These are phyloP conservation scores for Phyllotis vaccarum DNA, from an alignment of 2,797 vertebrate species.

Conservation along the genomic window DNA sequence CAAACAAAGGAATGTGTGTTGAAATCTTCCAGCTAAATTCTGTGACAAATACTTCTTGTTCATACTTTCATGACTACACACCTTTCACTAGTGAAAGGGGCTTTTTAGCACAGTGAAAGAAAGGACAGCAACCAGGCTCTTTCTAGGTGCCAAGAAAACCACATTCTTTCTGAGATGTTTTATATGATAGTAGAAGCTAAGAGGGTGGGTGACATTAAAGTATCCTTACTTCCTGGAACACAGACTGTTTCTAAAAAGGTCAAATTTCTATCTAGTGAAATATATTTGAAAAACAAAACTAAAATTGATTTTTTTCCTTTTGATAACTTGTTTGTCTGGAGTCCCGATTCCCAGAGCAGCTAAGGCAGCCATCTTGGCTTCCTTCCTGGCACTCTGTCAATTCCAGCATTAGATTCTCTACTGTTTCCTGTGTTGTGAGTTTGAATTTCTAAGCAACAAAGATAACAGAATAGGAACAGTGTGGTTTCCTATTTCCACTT, in stretches of 20 bases:
- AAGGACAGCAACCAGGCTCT: conserved; percentile 59
- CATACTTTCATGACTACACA: conserved; percentile 52
- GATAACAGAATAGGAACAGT: conserved; percentile 38
- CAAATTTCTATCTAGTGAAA: conserved; percentile 41
- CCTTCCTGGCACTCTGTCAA: neutral
- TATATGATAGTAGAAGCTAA: conserved; percentile 35
- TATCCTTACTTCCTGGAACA: conserved; percentile 27
- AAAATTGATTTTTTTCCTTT: neutral
- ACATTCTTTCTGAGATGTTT: conserved; percentile 64
- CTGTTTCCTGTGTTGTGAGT: conserved; percentile 29
- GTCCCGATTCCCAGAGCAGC: neutral
- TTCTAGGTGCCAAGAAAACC: conserved; percentile 67
- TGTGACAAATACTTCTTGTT: conserved; percentile 46
- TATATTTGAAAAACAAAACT: neutral
- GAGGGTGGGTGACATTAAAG: conserved; percentile 52
- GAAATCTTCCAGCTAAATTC: conserved; percentile 39
- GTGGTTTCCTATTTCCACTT: conserved; percentile 26
- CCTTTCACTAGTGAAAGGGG: conserved; percentile 63
- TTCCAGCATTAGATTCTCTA: neutral
- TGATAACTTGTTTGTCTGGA: neutral
- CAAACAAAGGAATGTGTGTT: neutral
- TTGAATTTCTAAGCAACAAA: conserved; percentile 66
- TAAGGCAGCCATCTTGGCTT: neutral
- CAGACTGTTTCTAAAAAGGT: conserved; percentile 61
- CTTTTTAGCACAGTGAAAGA: conserved; percentile 35